Base-by-base conservation (phyloP, 2,888 invertebrate genomes). In the Salpingus planirostris region DNA sequence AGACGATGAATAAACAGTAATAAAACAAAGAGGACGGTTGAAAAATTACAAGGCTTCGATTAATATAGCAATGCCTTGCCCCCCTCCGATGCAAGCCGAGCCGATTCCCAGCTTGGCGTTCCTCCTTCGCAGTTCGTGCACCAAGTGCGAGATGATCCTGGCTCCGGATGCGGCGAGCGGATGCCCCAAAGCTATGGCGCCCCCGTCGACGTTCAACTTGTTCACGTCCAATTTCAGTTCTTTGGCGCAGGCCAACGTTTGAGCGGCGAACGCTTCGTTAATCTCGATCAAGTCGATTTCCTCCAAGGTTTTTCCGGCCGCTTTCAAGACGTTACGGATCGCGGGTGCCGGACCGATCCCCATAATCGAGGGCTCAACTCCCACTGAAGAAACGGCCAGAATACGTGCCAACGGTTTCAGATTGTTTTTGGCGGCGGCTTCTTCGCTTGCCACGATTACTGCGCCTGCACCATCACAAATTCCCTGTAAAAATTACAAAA, bases 291-390 rank as follows among this genome's bases (percentile, higher is more conserved):
- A 68, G 62, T 96, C 96, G 43, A 98, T 78, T 48, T 97, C 89
- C 28, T 85, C 76, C 23, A 97, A 60, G 11, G 75, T 76, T 57
- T 88, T 70, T 28, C 86, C 87, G 25, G 88, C 74, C 33, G 74
- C 73, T 58, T 85, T 82, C 11, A 95, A 74, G 12, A 96, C 71
- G 57, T 83, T 83, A 54, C 80, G 74, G 30, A 97, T 96, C 11
- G 98, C 93, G 1, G 92, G 86, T 11, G 88, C 93, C 2, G 97
- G 97, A 0, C 96, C 96, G 49, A 95, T 84, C 31, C 96, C 97
- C 97, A 98, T 98, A 53, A 98, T 92, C 57, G 80, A 81, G 24
- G 98, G 98, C 51, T 96, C 96, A 25, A 95, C 95, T 31, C 95
- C 95, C 40, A 93, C 88, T 50, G 82, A 74, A n/a, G 88, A 80